Percentiles rank a stretch among this genome's conserved stretches.
Evolutionary conservation across 1,140 invertebrate genomes (phyloP).

Genomic region (Caenorhabditis tropicalis): DNA sequence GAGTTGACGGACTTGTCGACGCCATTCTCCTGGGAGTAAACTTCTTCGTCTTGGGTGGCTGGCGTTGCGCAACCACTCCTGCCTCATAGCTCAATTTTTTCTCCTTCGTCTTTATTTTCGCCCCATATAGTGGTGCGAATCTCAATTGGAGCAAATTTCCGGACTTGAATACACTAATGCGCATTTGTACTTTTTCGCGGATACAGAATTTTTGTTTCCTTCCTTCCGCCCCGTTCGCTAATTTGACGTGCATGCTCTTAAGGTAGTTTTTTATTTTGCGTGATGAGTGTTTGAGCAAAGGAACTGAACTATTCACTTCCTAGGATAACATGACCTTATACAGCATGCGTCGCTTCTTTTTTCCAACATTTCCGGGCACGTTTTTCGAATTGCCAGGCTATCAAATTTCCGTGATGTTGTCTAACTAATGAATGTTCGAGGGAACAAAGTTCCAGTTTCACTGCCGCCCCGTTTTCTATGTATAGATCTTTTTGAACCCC

Average conservation of each 20-base stretch:
- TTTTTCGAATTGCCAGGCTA: conserved; percentile 22
- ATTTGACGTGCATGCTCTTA: not conserved
- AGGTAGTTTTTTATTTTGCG: not conserved
- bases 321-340: not conserved
- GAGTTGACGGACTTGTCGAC: conserved; percentile 32
- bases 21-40: conserved; percentile 23
- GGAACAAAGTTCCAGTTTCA: conserved; percentile 43
- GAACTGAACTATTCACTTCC: not conserved
- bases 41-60: conserved; percentile 42
- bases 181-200: conserved; percentile 22
- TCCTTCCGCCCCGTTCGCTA: conserved; percentile 24
- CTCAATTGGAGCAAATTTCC: conserved; percentile 28
- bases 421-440: conserved; percentile 20
- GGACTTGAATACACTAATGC: conserved; percentile 36
- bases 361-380: not conserved
- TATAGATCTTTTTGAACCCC: conserved; percentile 32
- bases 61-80: conserved; percentile 28
- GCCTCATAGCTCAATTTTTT: not conserved
- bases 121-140: conserved; percentile 19
- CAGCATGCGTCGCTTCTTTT: not conserved
- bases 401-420: conserved; percentile 10
- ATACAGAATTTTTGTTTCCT: not conserved
- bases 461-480: not conserved
- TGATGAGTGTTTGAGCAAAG: not conserved
- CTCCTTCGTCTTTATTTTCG: not conserved